These are phyloP conservation scores for Xenus cinereus DNA, from an alignment of 2,113 vertebrate genomes.

Conservation along the genomic window DNA sequence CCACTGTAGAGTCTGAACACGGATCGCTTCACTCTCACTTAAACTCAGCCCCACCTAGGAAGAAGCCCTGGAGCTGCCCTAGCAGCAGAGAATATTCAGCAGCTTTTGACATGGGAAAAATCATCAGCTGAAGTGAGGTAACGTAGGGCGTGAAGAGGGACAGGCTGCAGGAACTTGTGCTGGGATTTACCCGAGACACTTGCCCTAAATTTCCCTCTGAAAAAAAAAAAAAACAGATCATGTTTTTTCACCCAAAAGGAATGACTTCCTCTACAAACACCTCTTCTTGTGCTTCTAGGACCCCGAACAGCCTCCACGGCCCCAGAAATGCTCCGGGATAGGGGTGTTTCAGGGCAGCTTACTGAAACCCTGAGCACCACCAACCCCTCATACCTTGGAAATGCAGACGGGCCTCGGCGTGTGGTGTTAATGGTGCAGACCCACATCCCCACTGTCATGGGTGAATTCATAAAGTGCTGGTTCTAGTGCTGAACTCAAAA, in stretches of 20 bases:
- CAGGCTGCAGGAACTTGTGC: background rate
- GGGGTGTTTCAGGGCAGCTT: background rate
- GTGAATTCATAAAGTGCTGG: background rate
- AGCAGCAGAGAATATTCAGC: background rate
- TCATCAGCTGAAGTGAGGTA: background rate
- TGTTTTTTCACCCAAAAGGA: background rate
- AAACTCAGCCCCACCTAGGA: background rate
- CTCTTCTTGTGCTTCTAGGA: background rate
- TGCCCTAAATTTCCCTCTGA: background rate
- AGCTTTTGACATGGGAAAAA: background rate
- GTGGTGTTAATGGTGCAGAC: too few species aligned
- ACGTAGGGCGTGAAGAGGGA: background rate
- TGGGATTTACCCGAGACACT: background rate
- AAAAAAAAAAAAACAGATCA: background rate
- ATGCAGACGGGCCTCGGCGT: background rate
- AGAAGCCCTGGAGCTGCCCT: background rate
- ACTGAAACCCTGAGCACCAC: background rate
- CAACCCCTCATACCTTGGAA: background rate
- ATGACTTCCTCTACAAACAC: background rate
- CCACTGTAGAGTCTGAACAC: background rate
- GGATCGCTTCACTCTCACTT: background rate
- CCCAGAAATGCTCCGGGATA: background rate
- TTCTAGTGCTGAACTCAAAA: background rate
- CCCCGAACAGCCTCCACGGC: background rate
- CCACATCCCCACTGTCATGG: fast-evolving